Evolutionary conservation across 2,797 vertebrate species (phyloP).

Genomic region (Bradypus variegatus): DNA sequence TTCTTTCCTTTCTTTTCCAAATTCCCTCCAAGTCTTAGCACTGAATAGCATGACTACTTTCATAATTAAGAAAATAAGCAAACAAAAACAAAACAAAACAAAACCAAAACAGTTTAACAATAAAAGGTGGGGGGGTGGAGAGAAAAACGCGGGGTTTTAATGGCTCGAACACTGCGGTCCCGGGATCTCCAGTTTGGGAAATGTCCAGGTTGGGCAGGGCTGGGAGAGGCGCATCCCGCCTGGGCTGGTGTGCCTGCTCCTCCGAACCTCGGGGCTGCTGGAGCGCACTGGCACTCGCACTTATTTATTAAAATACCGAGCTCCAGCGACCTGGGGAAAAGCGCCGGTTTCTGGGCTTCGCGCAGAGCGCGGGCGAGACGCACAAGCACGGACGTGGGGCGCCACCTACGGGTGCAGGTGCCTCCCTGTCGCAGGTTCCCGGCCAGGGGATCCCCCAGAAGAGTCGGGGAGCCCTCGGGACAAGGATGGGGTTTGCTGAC

Average conservation of each 20-base stretch:
- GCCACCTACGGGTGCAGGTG: constrained; percentile 58
- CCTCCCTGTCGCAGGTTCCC: not conserved
- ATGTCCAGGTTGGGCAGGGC: not conserved
- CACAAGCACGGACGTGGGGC: constrained; percentile 19
- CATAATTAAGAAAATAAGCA: constrained; percentile 43
- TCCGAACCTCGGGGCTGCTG: constrained; percentile 27
- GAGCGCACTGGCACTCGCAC: constrained; percentile 35
- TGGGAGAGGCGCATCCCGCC: not conserved
- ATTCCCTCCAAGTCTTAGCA: constrained; percentile 54
- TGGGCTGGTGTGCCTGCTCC: not conserved
- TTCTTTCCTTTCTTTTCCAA: constrained; percentile 46
- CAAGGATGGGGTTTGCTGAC: fast-evolving
- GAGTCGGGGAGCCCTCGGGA: fast-evolving
- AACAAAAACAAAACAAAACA: not conserved
- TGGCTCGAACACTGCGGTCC: not conserved
- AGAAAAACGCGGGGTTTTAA: not conserved
- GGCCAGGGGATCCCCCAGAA: fast-evolving
- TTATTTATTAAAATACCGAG: constrained; percentile 33
- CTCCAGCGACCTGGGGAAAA: not conserved
- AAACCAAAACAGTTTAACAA: not conserved
- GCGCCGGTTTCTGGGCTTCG: not conserved
- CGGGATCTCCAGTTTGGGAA: not conserved
- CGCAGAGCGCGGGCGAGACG: not conserved
- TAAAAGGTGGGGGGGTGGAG: not conserved
- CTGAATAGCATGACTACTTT: constrained; percentile 39